These are phyloP conservation scores for Apis dorsata DNA, from an alignment of 1,140 invertebrate species.

Conservation along the genomic window DNA sequence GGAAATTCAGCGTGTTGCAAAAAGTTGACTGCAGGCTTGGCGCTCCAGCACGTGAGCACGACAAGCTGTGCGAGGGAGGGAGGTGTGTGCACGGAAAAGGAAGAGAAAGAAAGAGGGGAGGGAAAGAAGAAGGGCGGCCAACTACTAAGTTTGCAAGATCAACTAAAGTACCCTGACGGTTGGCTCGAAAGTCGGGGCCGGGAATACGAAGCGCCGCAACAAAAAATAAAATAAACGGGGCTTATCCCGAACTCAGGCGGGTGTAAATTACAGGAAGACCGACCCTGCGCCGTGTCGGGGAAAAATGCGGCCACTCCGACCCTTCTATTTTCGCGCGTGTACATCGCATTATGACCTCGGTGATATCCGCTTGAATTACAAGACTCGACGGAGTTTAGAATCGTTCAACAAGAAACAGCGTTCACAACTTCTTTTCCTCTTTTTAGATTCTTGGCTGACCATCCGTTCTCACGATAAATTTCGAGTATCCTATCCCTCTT, in stretches of 20 bases:
- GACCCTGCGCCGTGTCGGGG: not conserved
- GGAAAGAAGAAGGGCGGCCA: not conserved
- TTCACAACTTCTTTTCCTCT: not conserved
- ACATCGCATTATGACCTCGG: slow-evolving; percentile 26
- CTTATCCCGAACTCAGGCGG: slow-evolving; percentile 58
- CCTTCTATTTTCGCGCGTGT: slow-evolving; percentile 41
- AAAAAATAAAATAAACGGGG: slow-evolving; percentile 64
- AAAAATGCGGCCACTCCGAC: slow-evolving; percentile 37
- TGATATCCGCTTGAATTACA: slow-evolving; percentile 38
- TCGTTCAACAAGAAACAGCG: not conserved
- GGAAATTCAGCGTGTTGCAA: slow-evolving; percentile 49
- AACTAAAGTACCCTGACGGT: slow-evolving; percentile 62
- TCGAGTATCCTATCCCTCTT: too few relatives aligned
- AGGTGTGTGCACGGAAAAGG: not conserved
- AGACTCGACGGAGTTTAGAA: not conserved
- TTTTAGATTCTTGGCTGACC: not conserved
- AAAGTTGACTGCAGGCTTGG: slow-evolving; percentile 34
- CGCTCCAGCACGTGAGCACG: slow-evolving; percentile 26
- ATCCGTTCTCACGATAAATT: not conserved
- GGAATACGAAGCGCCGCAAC: slow-evolving; percentile 63
- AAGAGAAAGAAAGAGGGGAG: not conserved
- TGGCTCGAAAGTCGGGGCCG: slow-evolving; percentile 55
- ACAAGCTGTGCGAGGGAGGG: slow-evolving; percentile 31
- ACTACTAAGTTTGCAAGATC: slow-evolving; percentile 64
- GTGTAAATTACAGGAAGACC: slow-evolving; percentile 59